A percentile compares a stretch with the other conserved stretches of the same genome.
These are phyloP conservation scores for Thymelicus sylvestris DNA, from an alignment of 2,888 invertebrate species.

Conservation along the genomic window DNA sequence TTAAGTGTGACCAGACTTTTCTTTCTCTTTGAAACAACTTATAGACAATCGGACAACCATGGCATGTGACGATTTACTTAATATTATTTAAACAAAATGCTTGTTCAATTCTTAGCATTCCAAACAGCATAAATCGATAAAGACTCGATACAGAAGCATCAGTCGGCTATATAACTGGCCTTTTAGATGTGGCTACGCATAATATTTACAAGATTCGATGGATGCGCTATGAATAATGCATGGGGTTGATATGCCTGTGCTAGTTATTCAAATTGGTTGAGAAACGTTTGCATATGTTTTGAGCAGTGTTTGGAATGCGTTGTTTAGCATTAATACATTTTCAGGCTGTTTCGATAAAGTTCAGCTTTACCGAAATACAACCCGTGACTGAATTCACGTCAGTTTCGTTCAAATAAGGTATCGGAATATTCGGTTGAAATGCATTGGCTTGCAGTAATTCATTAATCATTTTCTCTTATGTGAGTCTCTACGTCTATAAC, in stretches of 20 bases:
- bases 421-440: not conserved
- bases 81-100: not conserved
- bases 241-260: constrained; percentile 12
- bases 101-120: not conserved
- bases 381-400: not conserved
- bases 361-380: not conserved
- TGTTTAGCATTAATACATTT: constrained; percentile 9
- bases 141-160: not conserved
- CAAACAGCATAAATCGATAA: not conserved
- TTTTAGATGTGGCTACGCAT: constrained; percentile 16
- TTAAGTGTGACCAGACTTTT: no score
- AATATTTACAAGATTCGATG: constrained; percentile 30
- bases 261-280: constrained; percentile 22
- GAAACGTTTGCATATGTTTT: constrained; percentile 22
- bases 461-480: no score
- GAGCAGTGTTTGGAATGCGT: not conserved
- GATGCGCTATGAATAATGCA: constrained; percentile 27
- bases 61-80: no score
- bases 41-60: no score
- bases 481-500: no score
- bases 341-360: not conserved
- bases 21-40: no score
- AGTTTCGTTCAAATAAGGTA: not conserved
- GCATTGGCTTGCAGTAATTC: no score
- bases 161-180: constrained; percentile 11